These are phyloP conservation scores for Patiria miniata DNA, from an alignment of 35 echinoderm and acorn worm genomes.

Conservation along the genomic window DNA sequence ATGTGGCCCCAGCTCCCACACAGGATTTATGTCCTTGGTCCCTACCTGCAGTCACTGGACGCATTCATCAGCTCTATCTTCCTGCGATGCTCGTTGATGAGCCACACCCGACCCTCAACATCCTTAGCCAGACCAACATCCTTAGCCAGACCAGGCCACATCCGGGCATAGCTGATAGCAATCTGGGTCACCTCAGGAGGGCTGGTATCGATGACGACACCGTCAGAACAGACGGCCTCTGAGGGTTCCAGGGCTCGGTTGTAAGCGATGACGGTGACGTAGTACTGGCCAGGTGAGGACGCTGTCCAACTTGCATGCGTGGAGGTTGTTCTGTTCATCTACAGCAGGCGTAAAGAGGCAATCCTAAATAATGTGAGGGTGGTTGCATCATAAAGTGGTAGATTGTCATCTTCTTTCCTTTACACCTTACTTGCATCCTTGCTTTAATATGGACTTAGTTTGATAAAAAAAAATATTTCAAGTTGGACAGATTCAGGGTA, in stretches of 20 bases:
- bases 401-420: background rate
- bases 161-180: background rate
- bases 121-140: constrained; percentile 24
- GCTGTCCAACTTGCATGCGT: constrained; percentile 48
- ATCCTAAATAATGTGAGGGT: background rate
- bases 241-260: constrained; percentile 50
- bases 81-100: constrained; percentile 22
- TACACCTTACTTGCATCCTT: background rate
- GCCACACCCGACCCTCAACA: constrained; percentile 29
- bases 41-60: constrained; percentile 45
- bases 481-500: too few species aligned
- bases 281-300: background rate
- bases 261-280: too few species aligned
- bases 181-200: constrained; percentile 10
- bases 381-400: background rate
- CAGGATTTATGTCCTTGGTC: too few species aligned
- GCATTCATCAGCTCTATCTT: background rate
- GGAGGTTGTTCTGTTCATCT: constrained; percentile 18
- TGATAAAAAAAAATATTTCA: too few species aligned
- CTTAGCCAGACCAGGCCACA: constrained; percentile 34
- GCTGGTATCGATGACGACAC: constrained; percentile 37
- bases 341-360: background rate
- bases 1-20: too few species aligned
- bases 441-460: too few species aligned
- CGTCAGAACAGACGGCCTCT: constrained; percentile 47